Conservation (phyloP, 2,113 vertebrate species). For the Coturnix japonica region DNA sequence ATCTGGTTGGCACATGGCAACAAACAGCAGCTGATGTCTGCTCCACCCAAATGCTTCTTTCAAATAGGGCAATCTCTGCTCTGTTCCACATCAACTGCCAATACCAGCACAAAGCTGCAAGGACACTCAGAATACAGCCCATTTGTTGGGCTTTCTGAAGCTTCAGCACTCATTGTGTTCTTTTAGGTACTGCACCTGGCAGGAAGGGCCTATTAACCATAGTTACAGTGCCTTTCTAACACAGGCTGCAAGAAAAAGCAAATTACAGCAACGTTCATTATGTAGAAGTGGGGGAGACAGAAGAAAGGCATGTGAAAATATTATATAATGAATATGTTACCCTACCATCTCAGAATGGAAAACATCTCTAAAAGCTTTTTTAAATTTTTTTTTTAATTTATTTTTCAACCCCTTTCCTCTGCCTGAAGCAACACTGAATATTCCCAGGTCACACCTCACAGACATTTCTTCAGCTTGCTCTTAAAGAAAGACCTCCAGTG, state of each 20-base stretch:
- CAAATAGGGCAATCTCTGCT: neutral
- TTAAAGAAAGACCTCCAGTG: neutral
- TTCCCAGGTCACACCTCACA: neutral
- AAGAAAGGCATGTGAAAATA: neutral
- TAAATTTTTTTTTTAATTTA: neutral
- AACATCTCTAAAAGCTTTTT: neutral
- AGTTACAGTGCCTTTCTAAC: neutral
- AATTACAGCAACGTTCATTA: neutral
- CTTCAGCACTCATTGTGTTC: neutral
- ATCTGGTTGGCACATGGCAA: neutral
- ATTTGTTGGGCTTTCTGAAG: neutral
- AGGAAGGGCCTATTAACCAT: neutral
- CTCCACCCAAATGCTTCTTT: neutral
- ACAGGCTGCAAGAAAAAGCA: neutral
- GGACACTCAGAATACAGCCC: neutral
- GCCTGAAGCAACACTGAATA: neutral
- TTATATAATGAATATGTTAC: neutral
- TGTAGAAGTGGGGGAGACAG: accelerated
- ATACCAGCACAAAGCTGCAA: neutral
- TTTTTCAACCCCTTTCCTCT: neutral
- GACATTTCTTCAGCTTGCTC: neutral
- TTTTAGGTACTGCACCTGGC: neutral
- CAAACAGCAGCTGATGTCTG: neutral
- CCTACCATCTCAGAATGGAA: neutral
- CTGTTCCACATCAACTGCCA: neutral